These are phyloP conservation scores for Gallinago nigripennis DNA, from an alignment of 2,797 vertebrate species.

Conservation along the genomic window DNA sequence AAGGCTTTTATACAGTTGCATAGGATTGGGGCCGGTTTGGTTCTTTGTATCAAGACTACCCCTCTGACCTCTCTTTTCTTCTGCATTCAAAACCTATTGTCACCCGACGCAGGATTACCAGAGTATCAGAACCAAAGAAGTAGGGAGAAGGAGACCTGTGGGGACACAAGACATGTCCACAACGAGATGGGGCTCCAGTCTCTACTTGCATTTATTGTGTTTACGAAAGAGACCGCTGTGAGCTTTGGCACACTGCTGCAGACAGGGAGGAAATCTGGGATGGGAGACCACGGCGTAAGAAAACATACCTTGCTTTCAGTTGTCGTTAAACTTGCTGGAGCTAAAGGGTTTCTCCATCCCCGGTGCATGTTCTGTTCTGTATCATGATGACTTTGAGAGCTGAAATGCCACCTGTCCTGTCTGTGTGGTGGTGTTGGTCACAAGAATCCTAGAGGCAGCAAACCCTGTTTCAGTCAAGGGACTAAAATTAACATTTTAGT, in stretches of 20 bases:
- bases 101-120: background rate
- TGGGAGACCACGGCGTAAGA: background rate
- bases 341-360: background rate
- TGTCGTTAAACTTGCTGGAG: background rate
- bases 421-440: background rate
- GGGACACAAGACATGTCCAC: background rate
- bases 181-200: background rate
- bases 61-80: conserved; percentile 5
- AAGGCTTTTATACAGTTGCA: background rate
- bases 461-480: background rate
- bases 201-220: conserved; percentile 16
- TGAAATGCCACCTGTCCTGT: background rate
- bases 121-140: background rate
- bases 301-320: background rate
- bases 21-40: background rate
- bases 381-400: background rate
- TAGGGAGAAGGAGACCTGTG: background rate
- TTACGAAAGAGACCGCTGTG: background rate
- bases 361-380: background rate
- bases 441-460: background rate
- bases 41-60: background rate
- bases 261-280: background rate
- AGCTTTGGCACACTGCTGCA: background rate
- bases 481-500: background rate
- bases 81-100: background rate